These are phyloP conservation scores for Pomphorhynchus laevis DNA, from an alignment of 1,140 invertebrate genomes.

Conservation along the genomic window DNA sequence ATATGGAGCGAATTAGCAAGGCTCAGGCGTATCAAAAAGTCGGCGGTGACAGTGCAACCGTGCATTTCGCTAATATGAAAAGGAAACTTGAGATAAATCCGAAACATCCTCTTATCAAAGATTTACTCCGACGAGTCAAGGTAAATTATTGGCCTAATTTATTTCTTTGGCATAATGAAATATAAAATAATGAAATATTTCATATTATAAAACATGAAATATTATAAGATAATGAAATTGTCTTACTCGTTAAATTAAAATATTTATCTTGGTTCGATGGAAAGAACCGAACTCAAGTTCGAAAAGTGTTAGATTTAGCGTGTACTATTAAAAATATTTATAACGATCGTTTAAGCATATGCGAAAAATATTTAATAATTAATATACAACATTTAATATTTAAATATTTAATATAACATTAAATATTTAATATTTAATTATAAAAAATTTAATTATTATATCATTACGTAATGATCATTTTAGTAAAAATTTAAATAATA, in stretches of 20 bases:
- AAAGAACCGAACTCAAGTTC: neutral
- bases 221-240: neutral
- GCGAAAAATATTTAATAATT: too few relatives aligned
- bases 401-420: too few relatives aligned
- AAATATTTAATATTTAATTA: too few relatives aligned
- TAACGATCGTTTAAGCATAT: too few relatives aligned
- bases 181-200: too few relatives aligned
- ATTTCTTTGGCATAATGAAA: constrained; percentile 13
- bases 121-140: constrained; percentile 43
- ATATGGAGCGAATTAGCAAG: constrained; percentile 78
- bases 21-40: constrained; percentile 84
- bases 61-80: constrained; percentile 69
- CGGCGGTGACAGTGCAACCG: constrained; percentile 45
- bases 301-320: too few relatives aligned
- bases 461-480: too few relatives aligned
- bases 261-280: too few relatives aligned
- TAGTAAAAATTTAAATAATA: too few relatives aligned
- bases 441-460: too few relatives aligned
- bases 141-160: constrained; percentile 12
- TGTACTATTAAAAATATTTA: neutral
- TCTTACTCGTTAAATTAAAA: neutral
- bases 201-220: too few relatives aligned
- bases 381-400: too few relatives aligned
- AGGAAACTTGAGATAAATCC: constrained; percentile 91
- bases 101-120: constrained; percentile 62